These are phyloP conservation scores for Drosophila hydei DNA, from an alignment of 1,140 invertebrate genomes.

Conservation along the genomic window DNA sequence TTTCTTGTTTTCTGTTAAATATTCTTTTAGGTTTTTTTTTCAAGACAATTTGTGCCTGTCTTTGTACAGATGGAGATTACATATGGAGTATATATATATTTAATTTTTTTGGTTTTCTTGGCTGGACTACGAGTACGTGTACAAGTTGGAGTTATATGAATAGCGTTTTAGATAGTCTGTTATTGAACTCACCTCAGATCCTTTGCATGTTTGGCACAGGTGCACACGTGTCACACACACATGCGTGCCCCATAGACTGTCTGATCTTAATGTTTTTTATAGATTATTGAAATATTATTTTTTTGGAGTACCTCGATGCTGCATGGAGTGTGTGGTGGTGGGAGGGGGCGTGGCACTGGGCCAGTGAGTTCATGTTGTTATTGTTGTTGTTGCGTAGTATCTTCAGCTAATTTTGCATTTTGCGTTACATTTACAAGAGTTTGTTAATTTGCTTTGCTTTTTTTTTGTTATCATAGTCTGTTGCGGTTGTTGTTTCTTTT, in stretches of 20 bases:
- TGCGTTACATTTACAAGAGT: slow-evolving; percentile 5
- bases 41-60: slow-evolving; percentile 29
- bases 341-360: slow-evolving; percentile 16
- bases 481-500: background rate
- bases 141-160: slow-evolving; percentile 11
- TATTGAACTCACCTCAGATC: slow-evolving; percentile 40
- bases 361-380: slow-evolving; percentile 18
- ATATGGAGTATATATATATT: slow-evolving; percentile 3
- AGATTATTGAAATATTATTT: slow-evolving; percentile 63
- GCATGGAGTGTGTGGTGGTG: slow-evolving; percentile 15
- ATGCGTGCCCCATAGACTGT: slow-evolving; percentile 40
- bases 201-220: slow-evolving; percentile 29
- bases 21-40: slow-evolving; percentile 8
- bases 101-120: slow-evolving; percentile 1
- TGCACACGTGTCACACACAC: slow-evolving; percentile 26
- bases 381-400: slow-evolving; percentile 3
- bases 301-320: slow-evolving; percentile 73
- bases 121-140: slow-evolving; percentile 28
- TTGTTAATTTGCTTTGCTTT: slow-evolving; percentile 14
- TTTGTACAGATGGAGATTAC: slow-evolving; percentile 37
- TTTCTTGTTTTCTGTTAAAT: slow-evolving; percentile 1
- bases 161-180: slow-evolving; percentile 11
- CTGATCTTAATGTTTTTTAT: slow-evolving; percentile 56
- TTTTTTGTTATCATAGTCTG: slow-evolving; percentile 5
- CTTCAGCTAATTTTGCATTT: slow-evolving; percentile 8